Evolutionary conservation across 2,113 vertebrate genomes (phyloP).

Genomic region (Picathartes gymnocephalus): DNA sequence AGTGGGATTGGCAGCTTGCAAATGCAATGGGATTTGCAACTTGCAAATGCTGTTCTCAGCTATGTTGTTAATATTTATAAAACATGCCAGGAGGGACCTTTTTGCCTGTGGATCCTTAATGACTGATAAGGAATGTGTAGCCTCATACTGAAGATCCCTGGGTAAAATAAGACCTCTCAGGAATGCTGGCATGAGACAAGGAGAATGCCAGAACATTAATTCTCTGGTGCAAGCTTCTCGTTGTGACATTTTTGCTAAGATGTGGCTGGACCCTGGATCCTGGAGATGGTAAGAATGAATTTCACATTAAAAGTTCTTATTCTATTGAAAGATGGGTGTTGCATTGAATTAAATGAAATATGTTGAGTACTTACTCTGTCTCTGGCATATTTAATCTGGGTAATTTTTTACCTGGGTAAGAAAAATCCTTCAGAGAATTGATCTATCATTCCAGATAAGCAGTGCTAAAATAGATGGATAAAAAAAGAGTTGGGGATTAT

Average conservation of each 20-base stretch:
- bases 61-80: constrained; percentile 50
- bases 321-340: neutral
- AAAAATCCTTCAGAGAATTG: neutral
- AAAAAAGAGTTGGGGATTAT: neutral
- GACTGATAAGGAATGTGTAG: constrained; percentile 29
- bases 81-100: neutral
- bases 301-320: neutral
- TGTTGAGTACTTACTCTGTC: neutral
- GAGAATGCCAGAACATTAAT: constrained; percentile 14
- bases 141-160: constrained; percentile 25
- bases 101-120: neutral
- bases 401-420: neutral
- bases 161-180: constrained; percentile 39
- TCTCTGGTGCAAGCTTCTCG: constrained; percentile 16
- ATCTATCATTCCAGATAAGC: neutral
- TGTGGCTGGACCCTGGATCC: neutral
- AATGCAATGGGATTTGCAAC: constrained; percentile 44
- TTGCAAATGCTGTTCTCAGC: constrained; percentile 23
- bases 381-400: neutral
- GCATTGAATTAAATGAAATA: neutral
- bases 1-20: constrained; percentile 16
- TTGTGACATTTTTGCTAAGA: constrained; percentile 28
- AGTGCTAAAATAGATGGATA: neutral
- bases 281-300: constrained; percentile 27
- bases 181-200: constrained; percentile 38